Conservation (phyloP, 92 coral and sea anemone species). For the Porites lobata region DNA sequence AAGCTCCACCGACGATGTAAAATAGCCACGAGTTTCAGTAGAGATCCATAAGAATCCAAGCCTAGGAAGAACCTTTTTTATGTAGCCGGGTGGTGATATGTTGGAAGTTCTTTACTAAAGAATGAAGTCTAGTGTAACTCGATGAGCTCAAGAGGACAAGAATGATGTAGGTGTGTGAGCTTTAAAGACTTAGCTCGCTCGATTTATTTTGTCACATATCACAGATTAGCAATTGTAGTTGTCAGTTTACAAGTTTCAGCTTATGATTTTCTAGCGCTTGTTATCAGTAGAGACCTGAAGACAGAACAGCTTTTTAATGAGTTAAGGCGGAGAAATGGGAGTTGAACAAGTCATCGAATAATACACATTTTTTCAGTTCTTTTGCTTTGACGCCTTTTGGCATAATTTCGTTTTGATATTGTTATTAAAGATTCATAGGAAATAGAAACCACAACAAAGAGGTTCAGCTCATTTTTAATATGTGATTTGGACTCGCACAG, state of each 20-base stretch:
- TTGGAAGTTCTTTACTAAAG: no score
- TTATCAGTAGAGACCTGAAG: neutral
- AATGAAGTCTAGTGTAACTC: neutral
- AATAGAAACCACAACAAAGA: conserved; percentile 18
- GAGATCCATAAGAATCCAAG: neutral
- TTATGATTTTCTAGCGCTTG: neutral
- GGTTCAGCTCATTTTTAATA: neutral
- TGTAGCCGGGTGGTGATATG: neutral
- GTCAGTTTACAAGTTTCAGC: neutral
- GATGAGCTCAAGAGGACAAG: neutral
- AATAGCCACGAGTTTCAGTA: neutral
- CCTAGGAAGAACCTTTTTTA: neutral
- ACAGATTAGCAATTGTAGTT: conserved; percentile 2
- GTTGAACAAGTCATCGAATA: neutral
- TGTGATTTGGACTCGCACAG: neutral
- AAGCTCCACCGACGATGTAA: no score
- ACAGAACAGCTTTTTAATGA: neutral
- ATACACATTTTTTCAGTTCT: neutral
- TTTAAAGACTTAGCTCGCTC: neutral
- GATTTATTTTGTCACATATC: neutral
- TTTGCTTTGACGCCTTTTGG: neutral
- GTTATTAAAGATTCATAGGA: conserved; percentile 31
- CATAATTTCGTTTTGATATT: conserved; percentile 35
- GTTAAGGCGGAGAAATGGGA: conserved; percentile 30
- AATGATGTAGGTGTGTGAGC: neutral